These are phyloP conservation scores for Mirza zaza DNA, from an alignment of 2,113 vertebrate species.

Conservation along the genomic window DNA sequence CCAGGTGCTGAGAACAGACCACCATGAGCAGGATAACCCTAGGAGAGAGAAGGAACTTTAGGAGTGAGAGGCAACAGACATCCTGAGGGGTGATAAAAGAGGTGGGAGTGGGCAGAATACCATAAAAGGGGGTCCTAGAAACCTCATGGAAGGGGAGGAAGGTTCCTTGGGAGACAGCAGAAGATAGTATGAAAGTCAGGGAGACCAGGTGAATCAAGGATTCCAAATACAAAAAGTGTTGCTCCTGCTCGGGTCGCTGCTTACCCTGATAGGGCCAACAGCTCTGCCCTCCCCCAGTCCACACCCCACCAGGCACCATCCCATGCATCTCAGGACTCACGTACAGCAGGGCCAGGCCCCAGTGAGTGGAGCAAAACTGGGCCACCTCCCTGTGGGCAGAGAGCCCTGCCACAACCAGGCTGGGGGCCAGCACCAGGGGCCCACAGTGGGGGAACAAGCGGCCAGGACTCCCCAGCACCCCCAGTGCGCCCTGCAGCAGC, in stretches of 20 bases:
- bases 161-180: not conserved
- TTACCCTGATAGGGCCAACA: not conserved
- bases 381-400: constrained; percentile 89
- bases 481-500: constrained; percentile 84
- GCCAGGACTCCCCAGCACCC: constrained; percentile 83
- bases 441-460: constrained; percentile 80
- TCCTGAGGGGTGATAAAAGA: not conserved
- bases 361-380: constrained; percentile 88
- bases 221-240: not conserved
- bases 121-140: not conserved
- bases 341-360: constrained; percentile 88
- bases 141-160: not conserved
- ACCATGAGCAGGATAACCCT: constrained; percentile 87
- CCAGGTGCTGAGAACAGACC: constrained; percentile 88
- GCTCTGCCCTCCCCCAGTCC: not conserved
- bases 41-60: constrained; percentile 53
- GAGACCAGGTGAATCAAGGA: not conserved
- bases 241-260: accelerated
- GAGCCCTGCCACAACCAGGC: constrained; percentile 88
- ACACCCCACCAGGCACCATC: not conserved
- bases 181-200: not conserved
- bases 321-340: constrained; percentile 60
- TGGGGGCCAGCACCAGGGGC: constrained; percentile 90
- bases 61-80: not conserved
- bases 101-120: not conserved